Evolutionary conservation across 2,888 invertebrate genomes (phyloP).

Genomic region (Xylocampa areola): DNA sequence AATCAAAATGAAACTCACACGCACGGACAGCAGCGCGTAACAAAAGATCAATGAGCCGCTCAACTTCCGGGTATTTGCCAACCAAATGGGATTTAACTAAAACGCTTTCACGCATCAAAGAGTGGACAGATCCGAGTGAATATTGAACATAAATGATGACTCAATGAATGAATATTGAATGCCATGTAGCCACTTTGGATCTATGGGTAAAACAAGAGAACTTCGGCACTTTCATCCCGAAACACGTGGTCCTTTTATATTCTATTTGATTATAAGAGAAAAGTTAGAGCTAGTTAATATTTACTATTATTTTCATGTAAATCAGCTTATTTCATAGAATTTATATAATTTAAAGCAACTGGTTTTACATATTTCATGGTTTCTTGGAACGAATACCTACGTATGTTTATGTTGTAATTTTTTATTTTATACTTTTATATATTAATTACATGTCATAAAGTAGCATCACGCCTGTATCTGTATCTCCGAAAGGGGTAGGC

Average conservation of each 20-base stretch:
- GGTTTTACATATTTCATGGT: background rate
- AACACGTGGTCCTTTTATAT: conserved; percentile 19
- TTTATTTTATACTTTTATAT: too few species aligned
- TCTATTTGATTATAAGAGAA: conserved; percentile 8
- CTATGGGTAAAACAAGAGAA: conserved; percentile 12
- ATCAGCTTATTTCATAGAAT: conserved; percentile 2
- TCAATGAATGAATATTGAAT: conserved; percentile 53
- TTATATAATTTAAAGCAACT: background rate
- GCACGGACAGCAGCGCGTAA: background rate
- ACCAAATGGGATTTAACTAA: conserved; percentile 50
- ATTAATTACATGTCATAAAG: too few species aligned
- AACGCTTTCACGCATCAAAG: conserved; percentile 45
- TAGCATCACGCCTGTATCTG: too few species aligned
- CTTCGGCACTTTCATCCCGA: conserved; percentile 12
- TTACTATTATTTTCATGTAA: conserved; percentile 11
- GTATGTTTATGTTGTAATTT: too few species aligned
- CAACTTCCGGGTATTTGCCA: conserved; percentile 34
- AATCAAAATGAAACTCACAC: too few species aligned
- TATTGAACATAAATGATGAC: too few species aligned
- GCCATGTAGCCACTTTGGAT: conserved; percentile 31
- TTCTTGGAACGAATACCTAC: too few species aligned
- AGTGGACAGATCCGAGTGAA: conserved; percentile 43
- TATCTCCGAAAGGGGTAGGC: too few species aligned
- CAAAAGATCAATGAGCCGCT: conserved; percentile 14
- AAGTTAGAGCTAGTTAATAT: conserved; percentile 9